Evolutionary conservation across 1,140 invertebrate species (phyloP).

Genomic region (Eriocheir sinensis): DNA sequence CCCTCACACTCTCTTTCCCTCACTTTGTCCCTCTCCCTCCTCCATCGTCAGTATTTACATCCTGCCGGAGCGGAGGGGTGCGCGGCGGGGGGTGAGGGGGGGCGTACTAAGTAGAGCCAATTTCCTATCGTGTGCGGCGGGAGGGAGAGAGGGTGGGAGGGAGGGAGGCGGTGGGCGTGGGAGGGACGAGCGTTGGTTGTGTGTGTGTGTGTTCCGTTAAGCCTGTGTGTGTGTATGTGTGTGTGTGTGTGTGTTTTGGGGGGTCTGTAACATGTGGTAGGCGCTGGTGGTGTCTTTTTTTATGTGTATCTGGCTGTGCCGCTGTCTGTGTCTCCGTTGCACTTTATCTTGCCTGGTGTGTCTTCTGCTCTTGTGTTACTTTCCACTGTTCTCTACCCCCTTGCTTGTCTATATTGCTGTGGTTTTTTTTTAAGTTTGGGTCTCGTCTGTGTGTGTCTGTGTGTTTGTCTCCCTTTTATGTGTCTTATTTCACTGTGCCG

Average conservation of each 20-base stretch:
- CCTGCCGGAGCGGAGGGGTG: background rate
- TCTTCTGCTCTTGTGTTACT: background rate
- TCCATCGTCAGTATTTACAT: constrained; percentile 24
- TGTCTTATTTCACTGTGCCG: background rate
- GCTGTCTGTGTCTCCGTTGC: background rate
- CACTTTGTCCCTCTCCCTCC: background rate
- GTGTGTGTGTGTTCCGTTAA: background rate
- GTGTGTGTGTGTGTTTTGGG: background rate
- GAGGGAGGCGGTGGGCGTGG: background rate
- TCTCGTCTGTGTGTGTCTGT: background rate
- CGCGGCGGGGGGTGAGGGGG: background rate
- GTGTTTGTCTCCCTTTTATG: background rate
- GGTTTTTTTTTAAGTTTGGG: background rate
- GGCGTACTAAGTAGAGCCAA: background rate
- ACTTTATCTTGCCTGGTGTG: background rate
- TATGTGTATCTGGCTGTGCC: too few species aligned
- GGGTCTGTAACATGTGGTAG: too few species aligned
- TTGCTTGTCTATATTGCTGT: background rate
- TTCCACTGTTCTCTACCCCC: background rate
- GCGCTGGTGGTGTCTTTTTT: too few species aligned
- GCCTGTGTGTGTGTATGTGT: background rate
- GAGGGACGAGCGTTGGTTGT: background rate
- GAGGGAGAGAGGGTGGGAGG: background rate
- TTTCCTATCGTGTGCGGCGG: background rate
- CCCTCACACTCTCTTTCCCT: background rate